Base-by-base conservation (phyloP, 2,797 vertebrate species). In the Arnoldichthys spilopterus region DNA sequence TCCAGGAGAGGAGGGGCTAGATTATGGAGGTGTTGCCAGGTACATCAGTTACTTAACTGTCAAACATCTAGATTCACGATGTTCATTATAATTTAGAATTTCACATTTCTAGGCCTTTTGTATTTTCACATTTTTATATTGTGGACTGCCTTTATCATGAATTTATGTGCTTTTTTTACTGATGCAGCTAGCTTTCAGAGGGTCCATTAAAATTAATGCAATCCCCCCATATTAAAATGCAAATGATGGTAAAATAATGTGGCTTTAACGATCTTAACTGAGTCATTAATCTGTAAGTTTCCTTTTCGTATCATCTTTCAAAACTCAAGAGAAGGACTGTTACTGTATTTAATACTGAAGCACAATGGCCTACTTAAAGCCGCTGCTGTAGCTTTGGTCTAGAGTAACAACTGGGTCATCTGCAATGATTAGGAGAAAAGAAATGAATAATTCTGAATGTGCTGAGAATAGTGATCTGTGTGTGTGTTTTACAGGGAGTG, bases 1-100 rank as follows among this genome's bases (percentile, higher is more conserved):
- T 84, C 96, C 97, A 16, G 98, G 97, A 83, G 98, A 99, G 89
- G 98, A 99, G 90, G 98, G 98, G 24, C 94, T 99, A 89, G 98
- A 99, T 91, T 99, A 99, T 74, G 98, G 98, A 89, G 97, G 97
- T 77, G 97, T 99, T 81, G 97, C 98, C 86, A 97, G 98, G 98
- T 97, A 94, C 89, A 81, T 86, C 79, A 54, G 28, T 64, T 64
- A 64, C n/a, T 69, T 4, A n/a, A 2, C 7, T 72, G 9, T 37
- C 37, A 43, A 26, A 43, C 16, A 37, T 8, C 8, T 28, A 4
- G 15, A 16, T 49, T 54, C 66, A 7, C 26, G 47, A 37, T 64
- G 47, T 54, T 37, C 24, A n/a, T 64, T 1, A 53, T 53, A 22
- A 51, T 51, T 49, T 1, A 30, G 30, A 43, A 26, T n/a, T n/a